Evolutionary conservation across 1,140 invertebrate species (phyloP).

Genomic region (Archegozetes longisetosus): DNA sequence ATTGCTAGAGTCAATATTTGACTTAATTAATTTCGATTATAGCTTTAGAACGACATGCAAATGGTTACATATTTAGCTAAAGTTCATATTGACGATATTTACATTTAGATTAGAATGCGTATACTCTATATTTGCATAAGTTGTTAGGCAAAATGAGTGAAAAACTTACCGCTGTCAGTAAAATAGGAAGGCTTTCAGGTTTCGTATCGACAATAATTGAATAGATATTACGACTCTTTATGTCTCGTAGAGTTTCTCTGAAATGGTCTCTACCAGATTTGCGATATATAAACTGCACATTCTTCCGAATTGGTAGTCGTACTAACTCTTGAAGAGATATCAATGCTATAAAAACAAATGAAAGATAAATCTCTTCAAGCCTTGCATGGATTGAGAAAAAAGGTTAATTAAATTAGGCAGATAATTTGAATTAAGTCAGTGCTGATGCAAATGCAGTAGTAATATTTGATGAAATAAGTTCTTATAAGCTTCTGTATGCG

Average conservation of each 20-base stretch:
- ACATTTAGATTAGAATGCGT: too few species aligned
- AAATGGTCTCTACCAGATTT: conserved; percentile 55
- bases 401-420: neutral
- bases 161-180: conserved; percentile 69
- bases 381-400: neutral
- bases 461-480: neutral
- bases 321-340: conserved; percentile 71
- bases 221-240: conserved; percentile 61
- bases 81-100: too few species aligned
- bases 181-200: conserved; percentile 50
- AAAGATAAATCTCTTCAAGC: neutral
- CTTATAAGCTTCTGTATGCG: too few species aligned
- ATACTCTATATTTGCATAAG: too few species aligned
- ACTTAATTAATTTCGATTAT: too few species aligned
- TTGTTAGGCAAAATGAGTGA: too few species aligned
- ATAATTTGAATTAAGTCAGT: neutral
- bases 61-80: too few species aligned
- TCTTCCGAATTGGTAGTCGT: conserved; percentile 39
- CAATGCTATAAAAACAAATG: conserved; percentile 44
- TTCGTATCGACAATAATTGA: conserved; percentile 70
- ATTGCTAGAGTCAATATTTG: too few species aligned
- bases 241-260: conserved; percentile 54
- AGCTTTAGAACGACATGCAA: too few species aligned
- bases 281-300: conserved; percentile 59
- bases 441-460: neutral